Conservation (phyloP, 2,113 vertebrate species). For the Paramisgurnus dabryanus region DNA sequence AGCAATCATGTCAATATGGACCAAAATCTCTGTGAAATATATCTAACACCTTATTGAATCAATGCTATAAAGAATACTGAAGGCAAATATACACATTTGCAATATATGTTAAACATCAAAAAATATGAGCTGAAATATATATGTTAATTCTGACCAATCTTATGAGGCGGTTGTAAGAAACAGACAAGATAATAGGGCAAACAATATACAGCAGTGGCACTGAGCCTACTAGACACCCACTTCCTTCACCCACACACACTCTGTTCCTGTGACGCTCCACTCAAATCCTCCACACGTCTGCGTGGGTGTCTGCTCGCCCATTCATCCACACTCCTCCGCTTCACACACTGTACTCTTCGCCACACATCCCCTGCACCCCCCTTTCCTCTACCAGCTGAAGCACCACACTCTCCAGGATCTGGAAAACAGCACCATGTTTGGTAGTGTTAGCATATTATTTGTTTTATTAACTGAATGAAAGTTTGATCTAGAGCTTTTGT, state of each 20-base stretch:
- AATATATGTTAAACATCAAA: neutral
- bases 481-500: neutral
- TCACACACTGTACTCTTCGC: conserved; percentile 39
- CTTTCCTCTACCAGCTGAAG: conserved; percentile 20
- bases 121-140: conserved; percentile 10
- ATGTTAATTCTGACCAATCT: neutral
- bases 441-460: neutral
- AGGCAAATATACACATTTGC: neutral
- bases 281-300: conserved; percentile 43
- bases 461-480: neutral
- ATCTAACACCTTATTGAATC: too few relatives aligned
- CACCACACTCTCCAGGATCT: conserved; percentile 21
- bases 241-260: conserved; percentile 56
- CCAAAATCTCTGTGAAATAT: too few relatives aligned
- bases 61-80: too few relatives aligned
- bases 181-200: conserved; percentile 13
- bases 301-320: conserved; percentile 50
- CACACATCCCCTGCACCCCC: conserved; percentile 27
- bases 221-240: conserved; percentile 52
- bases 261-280: conserved; percentile 59
- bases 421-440: conserved; percentile 20
- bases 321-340: conserved; percentile 53
- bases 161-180: conserved; percentile 9
- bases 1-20: too few relatives aligned
- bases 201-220: conserved; percentile 44